Evolutionary conservation across 2,888 invertebrate genomes (phyloP), one percentile per base, ranked within the genome.

Genomic region (Ochlodes sylvanus): DNA sequence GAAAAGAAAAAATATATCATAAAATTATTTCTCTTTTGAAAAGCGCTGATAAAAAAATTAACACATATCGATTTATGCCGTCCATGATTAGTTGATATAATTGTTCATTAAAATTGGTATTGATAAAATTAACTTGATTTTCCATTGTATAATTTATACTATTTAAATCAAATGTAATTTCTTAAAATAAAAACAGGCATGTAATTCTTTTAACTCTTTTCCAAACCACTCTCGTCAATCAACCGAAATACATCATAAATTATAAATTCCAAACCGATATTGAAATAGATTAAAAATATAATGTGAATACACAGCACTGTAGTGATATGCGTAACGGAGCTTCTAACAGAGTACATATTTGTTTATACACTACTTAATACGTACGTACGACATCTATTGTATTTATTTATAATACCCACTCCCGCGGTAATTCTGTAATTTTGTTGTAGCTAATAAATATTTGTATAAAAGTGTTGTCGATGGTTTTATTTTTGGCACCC

Each of bases 271-370:
- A 87, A 87, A 85, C 85, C 86, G 87, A 87, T 81, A 86, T 87
- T 88, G 81, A 86, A 76, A 63, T 66, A 75, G 72, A 75, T 73
- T 72, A 75, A 75, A 78, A 73, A 76, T 71, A 73, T 72, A 81
- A 79, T 91, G 91, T 92, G 90, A 89, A 89, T 89, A 90, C 83
- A 89, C 87, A 80, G 91, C 92, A 92, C 92, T 76, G 92, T 92
- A 92, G 92, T 92, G 88, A 87, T 92, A 92, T 86, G 91, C 90
- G 89, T 91, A 92, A 90, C 91, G 82, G 92, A 92, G 92, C 92
- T 92, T 92, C 86, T 85, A 88, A 86, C 60, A 84, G 77, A 78
- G 82, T 84, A 77, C 60, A 81, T 71, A 86, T 92, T 66, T 92
- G 91, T 92, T 92, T 92, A 87, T 92, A 92, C 91, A 92, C 92